Base-by-base conservation (phyloP, 2,888 invertebrate species). In the Busseola fusca region DNA sequence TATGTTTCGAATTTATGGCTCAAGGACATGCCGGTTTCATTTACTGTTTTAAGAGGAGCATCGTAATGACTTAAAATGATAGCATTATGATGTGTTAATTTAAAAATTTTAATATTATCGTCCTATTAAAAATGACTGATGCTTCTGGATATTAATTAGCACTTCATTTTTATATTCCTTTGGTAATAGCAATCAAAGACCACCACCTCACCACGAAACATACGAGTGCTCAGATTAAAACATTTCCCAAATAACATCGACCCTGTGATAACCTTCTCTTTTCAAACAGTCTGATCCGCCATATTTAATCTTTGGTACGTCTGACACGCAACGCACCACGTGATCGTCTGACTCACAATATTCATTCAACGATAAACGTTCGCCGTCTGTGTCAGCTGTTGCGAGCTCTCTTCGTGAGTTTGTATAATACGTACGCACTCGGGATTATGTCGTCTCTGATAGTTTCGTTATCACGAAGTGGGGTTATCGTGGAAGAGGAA, bases 301-400 rank as follows among this genome's bases (percentile, higher is more conserved):
- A 14, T 42, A 27, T 27, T 58, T 65, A 84, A 83, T 87, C 87
- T 87, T 77, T 84, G 87, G 72, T 50, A 67, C 65, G 80, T 75
- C 72, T 74, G 69, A 81, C 87, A 87, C 87, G 84, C 84, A 82
- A 81, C 82, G 37, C 21, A 72, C 86, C 90, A 90, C 90, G 90
- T 90, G 91, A 90, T 78, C 48, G 69, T 64, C 79, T 88, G 89
- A 88, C 82, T 89, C 89, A 87, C 86, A 81, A 48, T 54, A 54
- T 87, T 88, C 90, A 90, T 90, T 90, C 87, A 89, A 73, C 80
- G 87, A 88, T 87, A 87, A 87, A 85, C 84, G 83, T 77, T 71
- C 54, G 69, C 1, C 25, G 25, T 27, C 65, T 58, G 64, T 74
- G 84, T 88, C 88, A 88, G 89, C 87, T 89, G 89, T 88, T 65